Conservation (phyloP, 2,113 vertebrate species). For the Cololabis saira region DNA sequence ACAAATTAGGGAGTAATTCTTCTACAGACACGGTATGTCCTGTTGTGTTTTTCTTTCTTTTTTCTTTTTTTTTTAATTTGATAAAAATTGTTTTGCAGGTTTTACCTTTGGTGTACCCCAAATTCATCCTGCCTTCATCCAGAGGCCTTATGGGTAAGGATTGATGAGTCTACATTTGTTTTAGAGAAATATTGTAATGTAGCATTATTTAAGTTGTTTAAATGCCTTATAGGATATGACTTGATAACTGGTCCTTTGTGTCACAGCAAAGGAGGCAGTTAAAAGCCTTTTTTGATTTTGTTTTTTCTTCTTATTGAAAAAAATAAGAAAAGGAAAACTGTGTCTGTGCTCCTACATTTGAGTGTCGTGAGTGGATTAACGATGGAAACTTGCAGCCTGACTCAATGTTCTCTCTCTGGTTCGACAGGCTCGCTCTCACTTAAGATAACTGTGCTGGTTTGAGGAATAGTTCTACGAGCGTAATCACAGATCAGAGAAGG, state of each 20-base stretch:
- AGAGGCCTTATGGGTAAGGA: conserved; percentile 98
- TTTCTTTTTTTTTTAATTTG: background rate
- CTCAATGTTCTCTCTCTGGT: conserved; percentile 99
- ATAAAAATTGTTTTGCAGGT: conserved; percentile 77
- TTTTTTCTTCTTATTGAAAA: conserved; percentile 6
- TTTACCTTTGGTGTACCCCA: conserved; percentile 98
- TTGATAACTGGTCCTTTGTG: background rate
- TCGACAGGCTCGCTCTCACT: conserved; percentile 98
- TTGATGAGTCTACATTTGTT: background rate
- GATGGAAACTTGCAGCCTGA: conserved; percentile 86
- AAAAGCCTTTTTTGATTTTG: conserved; percentile 33
- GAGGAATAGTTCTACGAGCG: conserved; percentile 96
- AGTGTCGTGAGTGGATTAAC: conserved; percentile 58
- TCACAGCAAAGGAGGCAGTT: background rate
- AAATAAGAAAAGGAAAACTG: conserved; percentile 1
- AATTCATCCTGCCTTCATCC: conserved; percentile 98
- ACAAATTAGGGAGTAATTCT: too few relatives aligned
- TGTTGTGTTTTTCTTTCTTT: background rate
- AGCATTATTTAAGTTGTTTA: conserved; percentile 8
- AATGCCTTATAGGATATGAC: background rate
- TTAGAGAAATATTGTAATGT: conserved; percentile 4
- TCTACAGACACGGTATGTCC: too few relatives aligned
- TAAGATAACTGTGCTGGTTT: conserved; percentile 98
- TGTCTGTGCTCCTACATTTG: conserved; percentile 7
- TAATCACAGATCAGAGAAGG: conserved; percentile 88